phyloP scores from a whole-genome alignment of 2,113 vertebrate genomes.

The Peromyscus maniculatus region DNA sequence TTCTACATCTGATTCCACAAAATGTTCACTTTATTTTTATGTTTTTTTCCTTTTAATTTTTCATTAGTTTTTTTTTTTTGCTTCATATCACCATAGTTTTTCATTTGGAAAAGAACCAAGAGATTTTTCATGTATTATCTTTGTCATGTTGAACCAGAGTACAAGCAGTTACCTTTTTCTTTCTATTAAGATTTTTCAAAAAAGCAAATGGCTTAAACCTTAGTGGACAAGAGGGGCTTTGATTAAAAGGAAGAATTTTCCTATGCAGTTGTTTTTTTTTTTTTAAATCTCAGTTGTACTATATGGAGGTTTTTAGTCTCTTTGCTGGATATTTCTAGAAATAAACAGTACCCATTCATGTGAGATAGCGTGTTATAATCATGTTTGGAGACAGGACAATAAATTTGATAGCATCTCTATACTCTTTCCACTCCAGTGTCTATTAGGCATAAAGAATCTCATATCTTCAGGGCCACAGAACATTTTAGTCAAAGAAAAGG shows the following conservation, averaged over 20 bases:
- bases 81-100: constrained; percentile 19
- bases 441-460: constrained; percentile 68
- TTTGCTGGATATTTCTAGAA: constrained; percentile 60
- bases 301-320: constrained; percentile 57
- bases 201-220: constrained; percentile 55
- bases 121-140: not conserved
- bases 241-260: constrained; percentile 48
- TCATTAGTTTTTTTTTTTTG: constrained; percentile 4
- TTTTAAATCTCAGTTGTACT: not conserved
- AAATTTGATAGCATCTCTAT: constrained; percentile 65
- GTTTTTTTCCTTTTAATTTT: constrained; percentile 13
- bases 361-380: constrained; percentile 62
- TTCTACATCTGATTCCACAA: constrained; percentile 18
- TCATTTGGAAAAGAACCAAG: constrained; percentile 23
- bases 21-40: constrained; percentile 9
- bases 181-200: constrained; percentile 55
- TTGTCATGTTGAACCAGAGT: constrained; percentile 38
- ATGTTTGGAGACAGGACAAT: constrained; percentile 44
- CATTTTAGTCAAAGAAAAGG: constrained; percentile 60
- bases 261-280: not conserved
- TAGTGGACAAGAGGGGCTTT: constrained; percentile 22
- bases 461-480: constrained; percentile 71
- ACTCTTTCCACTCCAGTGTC: constrained; percentile 62
- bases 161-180: constrained; percentile 20
- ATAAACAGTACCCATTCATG: constrained; percentile 40